Evolutionary conservation across 2,888 invertebrate species (phyloP).

Genomic region (Eupithecia pulchellata): DNA sequence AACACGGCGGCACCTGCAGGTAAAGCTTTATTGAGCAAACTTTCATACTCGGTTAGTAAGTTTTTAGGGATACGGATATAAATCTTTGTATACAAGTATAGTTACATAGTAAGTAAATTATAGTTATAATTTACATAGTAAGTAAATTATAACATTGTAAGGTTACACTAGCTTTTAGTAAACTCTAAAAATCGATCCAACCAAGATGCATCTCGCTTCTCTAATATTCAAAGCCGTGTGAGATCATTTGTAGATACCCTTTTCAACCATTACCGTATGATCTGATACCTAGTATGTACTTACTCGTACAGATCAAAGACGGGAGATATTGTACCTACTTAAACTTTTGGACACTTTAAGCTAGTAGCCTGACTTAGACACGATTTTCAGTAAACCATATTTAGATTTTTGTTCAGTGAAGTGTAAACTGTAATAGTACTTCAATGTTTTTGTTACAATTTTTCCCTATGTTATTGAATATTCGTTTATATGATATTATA

Average conservation of each 20-base stretch:
- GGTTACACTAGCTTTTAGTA: too few relatives aligned
- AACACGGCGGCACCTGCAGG: conserved; percentile 94
- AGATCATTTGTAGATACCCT: conserved; percentile 3
- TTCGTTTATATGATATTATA: too few relatives aligned
- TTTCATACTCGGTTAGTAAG: conserved; percentile 34
- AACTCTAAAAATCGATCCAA: background rate
- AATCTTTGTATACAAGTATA: too few relatives aligned
- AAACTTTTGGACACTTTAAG: background rate
- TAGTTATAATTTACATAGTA: too few relatives aligned
- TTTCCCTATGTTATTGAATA: too few relatives aligned
- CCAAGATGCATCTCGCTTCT: background rate
- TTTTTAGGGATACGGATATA: background rate
- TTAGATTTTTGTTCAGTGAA: too few relatives aligned
- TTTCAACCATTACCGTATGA: conserved; percentile 29
- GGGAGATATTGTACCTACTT: background rate
- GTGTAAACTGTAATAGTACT: too few relatives aligned
- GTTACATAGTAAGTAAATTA: too few relatives aligned
- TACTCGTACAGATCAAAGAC: too few relatives aligned
- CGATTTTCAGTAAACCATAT: background rate
- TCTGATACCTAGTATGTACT: background rate
- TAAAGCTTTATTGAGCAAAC: conserved; percentile 67
- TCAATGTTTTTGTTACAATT: too few relatives aligned
- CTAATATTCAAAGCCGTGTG: background rate
- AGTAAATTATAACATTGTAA: too few relatives aligned
- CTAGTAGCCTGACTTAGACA: background rate